phyloP scores from a whole-genome alignment of 2,888 invertebrate species.

The Lathronympha strigana region DNA sequence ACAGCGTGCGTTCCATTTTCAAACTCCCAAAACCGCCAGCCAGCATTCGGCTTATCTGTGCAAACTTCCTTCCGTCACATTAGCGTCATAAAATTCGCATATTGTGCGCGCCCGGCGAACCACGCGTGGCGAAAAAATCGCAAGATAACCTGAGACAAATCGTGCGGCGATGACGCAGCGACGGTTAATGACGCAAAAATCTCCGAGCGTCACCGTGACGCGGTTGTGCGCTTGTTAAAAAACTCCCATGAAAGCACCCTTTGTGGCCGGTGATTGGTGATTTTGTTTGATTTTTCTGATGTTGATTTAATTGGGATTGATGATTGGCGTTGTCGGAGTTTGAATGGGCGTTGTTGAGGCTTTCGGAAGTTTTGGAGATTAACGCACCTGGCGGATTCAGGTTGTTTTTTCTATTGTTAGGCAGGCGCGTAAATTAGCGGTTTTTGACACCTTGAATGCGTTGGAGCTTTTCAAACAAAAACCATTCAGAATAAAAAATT shows the following conservation, averaged over 20 bases:
- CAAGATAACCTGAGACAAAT: conserved; percentile 82
- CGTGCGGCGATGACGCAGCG: conserved; percentile 76
- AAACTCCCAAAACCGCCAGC: conserved; percentile 54
- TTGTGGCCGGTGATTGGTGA: conserved; percentile 68
- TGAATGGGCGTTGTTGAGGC: conserved; percentile 28
- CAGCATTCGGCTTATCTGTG: conserved; percentile 71
- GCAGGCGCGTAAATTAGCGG: conserved; percentile 6
- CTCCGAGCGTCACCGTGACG: conserved; percentile 68
- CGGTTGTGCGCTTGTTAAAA: conserved; percentile 65
- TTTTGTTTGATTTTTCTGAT: conserved; percentile 79
- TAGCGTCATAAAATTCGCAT: conserved; percentile 77
- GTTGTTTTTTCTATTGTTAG: conserved; percentile 19
- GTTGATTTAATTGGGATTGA: conserved; percentile 79
- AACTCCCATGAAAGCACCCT: conserved; percentile 61
- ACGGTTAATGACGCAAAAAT: conserved; percentile 79
- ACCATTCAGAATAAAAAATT: neutral
- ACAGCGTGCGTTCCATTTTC: conserved; percentile 46
- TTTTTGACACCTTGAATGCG: conserved; percentile 1
- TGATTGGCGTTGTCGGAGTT: conserved; percentile 61
- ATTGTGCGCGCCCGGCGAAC: conserved; percentile 72
- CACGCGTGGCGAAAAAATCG: conserved; percentile 70
- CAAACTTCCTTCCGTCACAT: conserved; percentile 78
- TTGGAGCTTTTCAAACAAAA: neutral
- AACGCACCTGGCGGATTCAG: conserved; percentile 13
- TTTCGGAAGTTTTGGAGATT: conserved; percentile 15